Percentiles rank a stretch among this genome's conserved stretches.
These are phyloP conservation scores for Parauchenoglanis ngamensis DNA, from an alignment of 2,797 vertebrate species.

Conservation along the genomic window DNA sequence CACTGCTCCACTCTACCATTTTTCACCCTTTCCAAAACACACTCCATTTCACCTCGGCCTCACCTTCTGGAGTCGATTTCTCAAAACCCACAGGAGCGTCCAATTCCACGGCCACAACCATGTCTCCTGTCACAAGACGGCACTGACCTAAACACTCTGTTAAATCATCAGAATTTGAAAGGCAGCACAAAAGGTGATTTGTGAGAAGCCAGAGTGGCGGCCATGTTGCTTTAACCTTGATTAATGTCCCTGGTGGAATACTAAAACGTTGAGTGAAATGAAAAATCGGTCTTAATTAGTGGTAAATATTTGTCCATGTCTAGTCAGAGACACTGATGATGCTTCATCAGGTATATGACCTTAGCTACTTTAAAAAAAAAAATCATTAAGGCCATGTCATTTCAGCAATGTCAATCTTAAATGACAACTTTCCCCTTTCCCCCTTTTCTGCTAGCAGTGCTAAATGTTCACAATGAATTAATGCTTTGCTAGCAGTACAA, in stretches of 20 bases:
- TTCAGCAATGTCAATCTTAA: slow-evolving; percentile 13
- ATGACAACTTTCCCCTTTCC: background rate
- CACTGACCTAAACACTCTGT: slow-evolving; percentile 3
- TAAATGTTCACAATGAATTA: background rate
- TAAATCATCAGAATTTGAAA: slow-evolving; percentile 33
- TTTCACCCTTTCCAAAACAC: slow-evolving; percentile 40
- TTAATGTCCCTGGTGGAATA: slow-evolving; percentile 42
- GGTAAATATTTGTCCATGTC: slow-evolving; percentile 46
- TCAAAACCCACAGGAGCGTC: slow-evolving; percentile 32
- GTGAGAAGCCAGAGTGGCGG: slow-evolving; percentile 15
- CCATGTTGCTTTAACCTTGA: slow-evolving; percentile 49
- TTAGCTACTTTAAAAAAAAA: slow-evolving; percentile 43
- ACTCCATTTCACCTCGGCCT: slow-evolving; percentile 34
- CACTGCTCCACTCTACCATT: slow-evolving; percentile 49
- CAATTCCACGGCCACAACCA: slow-evolving; percentile 27
- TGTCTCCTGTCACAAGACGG: slow-evolving; percentile 23
- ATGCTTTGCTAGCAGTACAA: background rate
- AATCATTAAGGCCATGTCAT: slow-evolving; percentile 12
- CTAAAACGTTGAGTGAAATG: slow-evolving; percentile 22
- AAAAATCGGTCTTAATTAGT: slow-evolving; percentile 39
- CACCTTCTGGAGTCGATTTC: slow-evolving; percentile 37
- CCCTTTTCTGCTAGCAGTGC: background rate
- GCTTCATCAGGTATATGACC: slow-evolving; percentile 40
- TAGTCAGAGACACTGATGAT: slow-evolving; percentile 30
- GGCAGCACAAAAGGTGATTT: slow-evolving; percentile 9